phyloP scores from a whole-genome alignment of 2,113 vertebrate genomes.

The Cephalopholis sonnerati region DNA sequence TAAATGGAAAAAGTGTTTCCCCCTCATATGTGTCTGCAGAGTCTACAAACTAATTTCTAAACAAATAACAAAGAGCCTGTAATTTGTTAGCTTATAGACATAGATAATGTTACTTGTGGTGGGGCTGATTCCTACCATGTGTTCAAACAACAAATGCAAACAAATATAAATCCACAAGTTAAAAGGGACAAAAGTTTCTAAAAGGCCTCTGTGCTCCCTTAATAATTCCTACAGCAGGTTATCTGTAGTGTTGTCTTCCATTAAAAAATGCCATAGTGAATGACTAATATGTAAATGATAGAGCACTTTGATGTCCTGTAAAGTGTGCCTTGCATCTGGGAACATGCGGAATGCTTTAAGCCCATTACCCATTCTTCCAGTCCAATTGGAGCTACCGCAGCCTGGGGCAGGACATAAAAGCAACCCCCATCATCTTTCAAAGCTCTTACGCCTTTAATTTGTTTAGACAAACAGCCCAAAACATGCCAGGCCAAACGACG shows the following conservation, averaged over 20 bases:
- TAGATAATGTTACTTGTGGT: constrained; percentile 17
- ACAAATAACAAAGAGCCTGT: constrained; percentile 29
- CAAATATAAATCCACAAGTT: constrained; percentile 6
- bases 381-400: constrained; percentile 73
- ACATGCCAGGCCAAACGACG: constrained; percentile 66
- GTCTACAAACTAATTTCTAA: not conserved
- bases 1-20: not conserved
- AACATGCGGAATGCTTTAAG: constrained; percentile 78
- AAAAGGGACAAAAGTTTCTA: constrained; percentile 4
- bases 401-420: constrained; percentile 78
- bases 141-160: constrained; percentile 4
- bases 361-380: constrained; percentile 73
- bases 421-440: constrained; percentile 68
- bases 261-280: constrained; percentile 41
- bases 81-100: constrained; percentile 16
- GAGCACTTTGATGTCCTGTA: constrained; percentile 72
- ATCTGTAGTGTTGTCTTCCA: constrained; percentile 25
- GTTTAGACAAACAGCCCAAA: constrained; percentile 82
- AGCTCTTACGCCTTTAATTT: constrained; percentile 77
- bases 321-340: constrained; percentile 67
- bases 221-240: constrained; percentile 9
- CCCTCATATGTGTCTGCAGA: not conserved
- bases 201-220: constrained; percentile 1
- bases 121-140: constrained; percentile 4
- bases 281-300: constrained; percentile 73